Evolutionary conservation across 2,113 vertebrate species (phyloP).

Genomic region (Phalacrocorax brasilianus): DNA sequence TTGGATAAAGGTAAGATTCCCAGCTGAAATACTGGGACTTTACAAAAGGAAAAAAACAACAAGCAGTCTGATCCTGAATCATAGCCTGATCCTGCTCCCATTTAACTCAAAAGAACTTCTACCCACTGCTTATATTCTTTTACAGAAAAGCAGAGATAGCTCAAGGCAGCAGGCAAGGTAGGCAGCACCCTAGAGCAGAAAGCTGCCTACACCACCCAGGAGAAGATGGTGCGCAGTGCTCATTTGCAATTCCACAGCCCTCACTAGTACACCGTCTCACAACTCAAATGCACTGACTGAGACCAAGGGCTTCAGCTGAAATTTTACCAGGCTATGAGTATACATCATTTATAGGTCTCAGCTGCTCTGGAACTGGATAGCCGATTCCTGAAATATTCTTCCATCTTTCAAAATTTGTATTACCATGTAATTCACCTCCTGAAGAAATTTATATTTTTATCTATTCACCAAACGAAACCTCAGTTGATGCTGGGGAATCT

Average conservation of each 20-base stretch:
- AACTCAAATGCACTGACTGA: background rate
- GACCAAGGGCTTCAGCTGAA: background rate
- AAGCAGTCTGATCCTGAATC: background rate
- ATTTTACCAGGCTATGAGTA: background rate
- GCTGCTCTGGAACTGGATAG: background rate
- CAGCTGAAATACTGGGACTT: background rate
- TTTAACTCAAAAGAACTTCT: constrained; percentile 13
- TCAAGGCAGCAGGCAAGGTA: constrained; percentile 44
- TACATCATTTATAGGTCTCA: background rate
- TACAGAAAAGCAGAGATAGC: background rate
- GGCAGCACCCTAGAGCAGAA: constrained; percentile 38
- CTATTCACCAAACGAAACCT: background rate
- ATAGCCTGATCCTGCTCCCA: background rate
- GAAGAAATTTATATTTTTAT: background rate
- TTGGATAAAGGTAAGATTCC: background rate
- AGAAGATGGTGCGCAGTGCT: background rate
- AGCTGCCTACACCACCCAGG: constrained; percentile 37
- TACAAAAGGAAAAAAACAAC: background rate
- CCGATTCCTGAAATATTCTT: background rate
- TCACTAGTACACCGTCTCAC: background rate
- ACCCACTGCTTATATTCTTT: constrained; percentile 3
- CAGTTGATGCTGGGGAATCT: background rate
- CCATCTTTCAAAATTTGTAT: background rate
- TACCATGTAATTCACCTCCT: background rate
- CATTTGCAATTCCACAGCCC: constrained; percentile 23